Evolutionary conservation across 2,113 vertebrate genomes (phyloP).

Genomic region (Melanerpes aurifrons): DNA sequence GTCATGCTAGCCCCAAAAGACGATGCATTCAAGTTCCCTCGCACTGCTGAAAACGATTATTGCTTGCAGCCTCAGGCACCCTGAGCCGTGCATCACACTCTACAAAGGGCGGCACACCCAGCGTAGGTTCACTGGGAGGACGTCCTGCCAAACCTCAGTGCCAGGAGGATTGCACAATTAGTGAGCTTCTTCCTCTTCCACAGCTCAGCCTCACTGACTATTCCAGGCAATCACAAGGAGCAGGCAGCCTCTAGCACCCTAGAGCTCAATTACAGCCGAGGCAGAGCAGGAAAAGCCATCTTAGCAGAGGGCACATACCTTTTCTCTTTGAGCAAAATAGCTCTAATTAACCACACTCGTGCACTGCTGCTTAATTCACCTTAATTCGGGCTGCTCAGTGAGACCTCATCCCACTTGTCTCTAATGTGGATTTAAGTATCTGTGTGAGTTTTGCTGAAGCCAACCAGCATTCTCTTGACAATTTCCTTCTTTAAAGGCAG

Average conservation of each 20-base stretch:
- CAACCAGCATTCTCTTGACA: neutral
- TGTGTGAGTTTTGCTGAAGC: neutral
- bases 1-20: neutral
- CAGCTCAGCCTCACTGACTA: constrained; percentile 7
- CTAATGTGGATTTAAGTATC: neutral
- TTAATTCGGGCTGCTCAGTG: neutral
- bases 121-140: constrained; percentile 46
- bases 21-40: constrained; percentile 26
- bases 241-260: constrained; percentile 16
- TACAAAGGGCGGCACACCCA: constrained; percentile 49
- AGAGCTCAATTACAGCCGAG: constrained; percentile 34
- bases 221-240: neutral
- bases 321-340: constrained; percentile 5
- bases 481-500: neutral
- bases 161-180: constrained; percentile 59
- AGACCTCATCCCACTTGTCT: neutral
- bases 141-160: constrained; percentile 29
- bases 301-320: neutral
- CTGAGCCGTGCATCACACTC: neutral
- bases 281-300: neutral
- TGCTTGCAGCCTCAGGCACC: constrained; percentile 43
- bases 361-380: neutral
- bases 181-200: constrained; percentile 51
- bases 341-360: neutral
- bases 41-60: constrained; percentile 19